phyloP scores from a whole-genome alignment of 2,113 vertebrate species.

The Hemichromis elongatus region DNA sequence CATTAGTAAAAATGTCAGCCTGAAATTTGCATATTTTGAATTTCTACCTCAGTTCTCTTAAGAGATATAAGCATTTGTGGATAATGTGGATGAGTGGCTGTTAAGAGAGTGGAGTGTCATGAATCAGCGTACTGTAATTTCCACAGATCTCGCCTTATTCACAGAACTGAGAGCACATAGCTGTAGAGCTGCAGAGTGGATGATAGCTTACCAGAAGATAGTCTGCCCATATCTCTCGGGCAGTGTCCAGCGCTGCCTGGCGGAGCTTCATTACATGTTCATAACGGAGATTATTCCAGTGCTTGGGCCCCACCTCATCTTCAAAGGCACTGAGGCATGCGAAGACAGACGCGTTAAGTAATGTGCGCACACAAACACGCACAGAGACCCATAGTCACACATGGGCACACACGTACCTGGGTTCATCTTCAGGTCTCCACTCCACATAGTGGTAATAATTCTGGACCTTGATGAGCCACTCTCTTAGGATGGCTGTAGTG shows the following conservation, averaged over 20 bases:
- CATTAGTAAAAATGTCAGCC: neutral
- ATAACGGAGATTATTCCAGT: constrained; percentile 82
- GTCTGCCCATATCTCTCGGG: constrained; percentile 84
- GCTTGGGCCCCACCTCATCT: constrained; percentile 82
- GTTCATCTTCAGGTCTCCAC: constrained; percentile 82
- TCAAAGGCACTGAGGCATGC: constrained; percentile 63
- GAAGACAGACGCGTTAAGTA: constrained; percentile 6
- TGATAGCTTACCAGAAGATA: constrained; percentile 80
- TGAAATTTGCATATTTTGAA: neutral
- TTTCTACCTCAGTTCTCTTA: neutral
- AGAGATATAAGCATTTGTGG: neutral
- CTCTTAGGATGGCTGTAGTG: constrained; percentile 78
- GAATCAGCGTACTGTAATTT: neutral
- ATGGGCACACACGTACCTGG: constrained; percentile 63
- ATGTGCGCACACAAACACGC: neutral
- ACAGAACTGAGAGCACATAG: neutral
- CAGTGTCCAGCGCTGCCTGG: constrained; percentile 81
- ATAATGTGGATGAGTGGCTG: neutral
- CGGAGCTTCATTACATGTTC: constrained; percentile 86
- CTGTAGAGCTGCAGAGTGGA: neutral
- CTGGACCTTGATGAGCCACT: constrained; percentile 84
- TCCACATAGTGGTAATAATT: constrained; percentile 85
- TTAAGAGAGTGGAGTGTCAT: neutral
- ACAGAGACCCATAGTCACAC: neutral
- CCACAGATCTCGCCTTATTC: neutral